Conservation (phyloP, 2,797 vertebrate genomes). For the Acrocephalus scirpaceus region DNA sequence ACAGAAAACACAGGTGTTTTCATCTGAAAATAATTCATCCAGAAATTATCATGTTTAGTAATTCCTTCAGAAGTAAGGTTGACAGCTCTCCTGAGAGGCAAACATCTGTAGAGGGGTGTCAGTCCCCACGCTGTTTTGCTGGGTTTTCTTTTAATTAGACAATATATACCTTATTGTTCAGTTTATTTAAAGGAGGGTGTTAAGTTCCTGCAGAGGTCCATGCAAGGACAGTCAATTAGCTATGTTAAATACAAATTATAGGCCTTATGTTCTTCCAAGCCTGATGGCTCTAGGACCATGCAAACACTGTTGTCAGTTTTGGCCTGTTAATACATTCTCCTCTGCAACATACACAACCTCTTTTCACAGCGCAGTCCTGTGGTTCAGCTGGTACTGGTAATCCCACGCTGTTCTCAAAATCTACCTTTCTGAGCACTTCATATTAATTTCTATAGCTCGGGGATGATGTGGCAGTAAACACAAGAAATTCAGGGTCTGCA, state of each 20-base stretch:
- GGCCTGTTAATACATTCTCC: not conserved
- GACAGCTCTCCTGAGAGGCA: not conserved
- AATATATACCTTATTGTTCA: not conserved
- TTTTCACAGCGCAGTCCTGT: not conserved
- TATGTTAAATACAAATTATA: not conserved
- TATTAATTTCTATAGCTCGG: not conserved
- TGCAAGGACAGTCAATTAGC: not conserved
- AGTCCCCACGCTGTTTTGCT: rapidly evolving
- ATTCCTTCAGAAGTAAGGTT: not conserved
- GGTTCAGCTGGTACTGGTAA: not conserved
- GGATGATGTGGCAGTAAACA: not conserved
- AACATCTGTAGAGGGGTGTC: not conserved
- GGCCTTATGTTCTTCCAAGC: not conserved
- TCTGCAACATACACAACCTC: rapidly evolving
- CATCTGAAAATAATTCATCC: not conserved
- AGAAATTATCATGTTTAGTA: not conserved
- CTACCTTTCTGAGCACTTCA: not conserved
- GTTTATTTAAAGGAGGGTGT: not conserved
- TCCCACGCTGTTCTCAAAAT: not conserved
- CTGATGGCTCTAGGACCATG: not conserved
- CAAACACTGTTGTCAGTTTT: not conserved
- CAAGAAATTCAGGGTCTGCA: not conserved
- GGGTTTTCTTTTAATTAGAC: not conserved
- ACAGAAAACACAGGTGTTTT: not conserved
- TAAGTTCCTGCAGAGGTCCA: not conserved